phyloP scores from a whole-genome alignment of 2,888 invertebrate species.

The Lutraria lutraria region DNA sequence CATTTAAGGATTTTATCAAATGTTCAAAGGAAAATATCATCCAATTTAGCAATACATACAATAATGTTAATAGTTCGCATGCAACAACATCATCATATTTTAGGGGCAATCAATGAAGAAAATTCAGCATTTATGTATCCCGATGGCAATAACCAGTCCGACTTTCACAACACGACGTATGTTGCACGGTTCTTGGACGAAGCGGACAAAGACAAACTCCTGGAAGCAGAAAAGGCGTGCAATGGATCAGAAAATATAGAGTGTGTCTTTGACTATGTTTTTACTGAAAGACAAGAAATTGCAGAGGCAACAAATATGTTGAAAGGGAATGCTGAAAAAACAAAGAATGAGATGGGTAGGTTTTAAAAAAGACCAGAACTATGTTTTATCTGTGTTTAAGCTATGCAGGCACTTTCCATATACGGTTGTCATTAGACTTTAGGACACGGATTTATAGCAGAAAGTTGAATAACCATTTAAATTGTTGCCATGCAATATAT shows the following conservation, averaged over 20 bases:
- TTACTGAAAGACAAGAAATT: constrained; percentile 20
- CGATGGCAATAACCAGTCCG: constrained; percentile 19
- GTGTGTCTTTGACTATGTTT: constrained; percentile 37
- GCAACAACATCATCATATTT: background rate
- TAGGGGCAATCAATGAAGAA: constrained; percentile 22
- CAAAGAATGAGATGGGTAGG: background rate
- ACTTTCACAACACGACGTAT: constrained; percentile 37
- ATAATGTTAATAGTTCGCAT: background rate
- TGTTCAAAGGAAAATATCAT: too few relatives aligned
- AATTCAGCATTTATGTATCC: constrained; percentile 30
- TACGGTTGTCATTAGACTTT: too few relatives aligned
- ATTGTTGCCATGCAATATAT: too few relatives aligned
- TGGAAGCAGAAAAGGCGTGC: constrained; percentile 16
- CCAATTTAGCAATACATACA: too few relatives aligned
- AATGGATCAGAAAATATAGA: constrained; percentile 33
- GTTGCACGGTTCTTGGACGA: constrained; percentile 38
- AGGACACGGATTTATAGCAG: background rate
- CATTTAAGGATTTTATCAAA: too few relatives aligned
- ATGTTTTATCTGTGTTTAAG: too few relatives aligned
- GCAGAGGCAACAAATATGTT: background rate
- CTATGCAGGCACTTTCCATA: too few relatives aligned
- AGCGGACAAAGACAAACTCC: background rate
- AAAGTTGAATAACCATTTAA: background rate
- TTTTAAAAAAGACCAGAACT: background rate
- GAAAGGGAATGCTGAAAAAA: background rate